phyloP scores from a whole-genome alignment of 2,888 invertebrate genomes.

The Dilophus febrilis region DNA sequence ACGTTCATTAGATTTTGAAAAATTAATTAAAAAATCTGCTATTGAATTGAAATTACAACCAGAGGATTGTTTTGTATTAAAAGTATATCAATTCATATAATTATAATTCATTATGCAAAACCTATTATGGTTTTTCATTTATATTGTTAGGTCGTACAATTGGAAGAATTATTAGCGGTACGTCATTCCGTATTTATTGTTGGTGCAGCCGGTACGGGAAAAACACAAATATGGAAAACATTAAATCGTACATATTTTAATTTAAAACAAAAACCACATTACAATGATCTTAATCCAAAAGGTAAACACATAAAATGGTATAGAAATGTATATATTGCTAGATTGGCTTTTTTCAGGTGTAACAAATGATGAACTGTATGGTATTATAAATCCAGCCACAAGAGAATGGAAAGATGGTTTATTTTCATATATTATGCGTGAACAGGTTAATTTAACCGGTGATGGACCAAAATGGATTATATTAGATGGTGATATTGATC shows the following conservation, averaged over 20 bases:
- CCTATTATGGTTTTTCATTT: conserved; percentile 2
- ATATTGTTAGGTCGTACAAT: conserved; percentile 49
- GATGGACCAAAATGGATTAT: conserved; percentile 89
- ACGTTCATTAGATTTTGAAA: conserved; percentile 72
- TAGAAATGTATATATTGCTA: background rate
- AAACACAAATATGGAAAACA: conserved; percentile 86
- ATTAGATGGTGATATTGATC: conserved; percentile 76
- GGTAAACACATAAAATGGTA: background rate
- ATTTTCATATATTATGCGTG: conserved; percentile 85
- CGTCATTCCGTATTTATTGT: conserved; percentile 85
- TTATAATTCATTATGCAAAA: too few relatives aligned
- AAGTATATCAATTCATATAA: too few relatives aligned
- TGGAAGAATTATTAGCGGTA: conserved; percentile 84
- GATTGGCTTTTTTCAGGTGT: conserved; percentile 35
- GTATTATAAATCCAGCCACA: conserved; percentile 82
- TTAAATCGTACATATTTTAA: conserved; percentile 56
- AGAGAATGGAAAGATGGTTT: conserved; percentile 86
- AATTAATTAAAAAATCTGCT: conserved; percentile 58
- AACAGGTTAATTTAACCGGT: conserved; percentile 74
- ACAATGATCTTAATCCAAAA: conserved; percentile 84
- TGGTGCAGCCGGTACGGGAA: conserved; percentile 81
- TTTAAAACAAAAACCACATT: conserved; percentile 55
- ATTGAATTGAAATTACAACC: conserved; percentile 75
- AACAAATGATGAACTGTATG: conserved; percentile 88
- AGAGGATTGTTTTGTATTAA: conserved; percentile 74